Base-by-base conservation (phyloP, 2,797 vertebrate species). In the Lagocephalus sceleratus region DNA sequence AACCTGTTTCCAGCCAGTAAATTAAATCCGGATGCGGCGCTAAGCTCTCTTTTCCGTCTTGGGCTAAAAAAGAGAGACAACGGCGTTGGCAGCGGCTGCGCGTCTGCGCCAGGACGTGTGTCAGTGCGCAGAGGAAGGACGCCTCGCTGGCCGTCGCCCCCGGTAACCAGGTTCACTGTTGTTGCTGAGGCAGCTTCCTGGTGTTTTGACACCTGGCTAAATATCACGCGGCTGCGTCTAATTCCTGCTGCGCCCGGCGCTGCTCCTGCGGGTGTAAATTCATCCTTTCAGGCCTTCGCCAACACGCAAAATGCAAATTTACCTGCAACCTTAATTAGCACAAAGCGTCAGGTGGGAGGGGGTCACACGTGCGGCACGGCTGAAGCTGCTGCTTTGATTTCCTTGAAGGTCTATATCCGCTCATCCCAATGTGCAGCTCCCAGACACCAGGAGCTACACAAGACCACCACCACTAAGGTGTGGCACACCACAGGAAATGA, bases 341-440 rank as follows among this genome's bases (percentile, higher is more conserved):
- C 32, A 1, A 73, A 67, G 75, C 71, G 71, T 86, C 71, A 75
- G 84, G 80, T 81, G 82, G 71, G 69, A 62, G 76, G 59, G 68
- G 76, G 76, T 68, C 75, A 52, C 69, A 64, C 58, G 70, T 60
- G 61, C 60, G 68, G 64, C 76, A 75, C 73, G 73, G 52, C 74
- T 76, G 80, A 87, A 87, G 83, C 83, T 87, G 86, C 85, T 53
- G 54, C 75, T 85, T 85, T 88, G 73, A 88, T 87, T 88, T 88
- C 83, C 82, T 81, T 49, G 39, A 49, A 72, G 79, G 65, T 68
- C 78, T 47, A 63, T 75, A 66, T 68, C 54, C 74, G 71, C 47
- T n/a, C n/a, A n/a, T n/a, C n/a, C n/a, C n/a, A n/a, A n/a, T n/a
- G n/a, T n/a, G n/a, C n/a, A n/a, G n/a, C n/a, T n/a, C n/a, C n/a